Conservation (phyloP, 2,888 invertebrate genomes). For the Latrodectus elegans region DNA sequence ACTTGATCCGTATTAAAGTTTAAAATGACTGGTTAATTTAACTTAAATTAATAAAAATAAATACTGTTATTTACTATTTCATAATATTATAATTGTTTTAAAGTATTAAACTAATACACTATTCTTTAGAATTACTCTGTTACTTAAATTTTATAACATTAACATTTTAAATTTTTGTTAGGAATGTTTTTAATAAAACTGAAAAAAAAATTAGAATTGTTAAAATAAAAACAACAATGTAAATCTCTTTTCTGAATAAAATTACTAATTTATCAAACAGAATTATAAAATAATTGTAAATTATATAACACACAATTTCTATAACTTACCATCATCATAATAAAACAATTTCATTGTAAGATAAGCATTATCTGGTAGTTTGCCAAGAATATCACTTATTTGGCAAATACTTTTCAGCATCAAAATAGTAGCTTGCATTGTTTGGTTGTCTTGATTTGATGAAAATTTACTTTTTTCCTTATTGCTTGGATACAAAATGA, state of each 20-base stretch:
- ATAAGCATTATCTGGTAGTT: constrained; percentile 37
- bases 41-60: no score
- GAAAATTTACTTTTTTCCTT: constrained; percentile 15
- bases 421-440: constrained; percentile 39
- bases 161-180: no score
- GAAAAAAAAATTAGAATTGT: no score
- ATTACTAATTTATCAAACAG: not conserved
- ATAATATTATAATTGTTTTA: no score
- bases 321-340: constrained; percentile 53
- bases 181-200: no score
- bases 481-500: no score
- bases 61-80: no score
- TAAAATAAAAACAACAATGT: not conserved
- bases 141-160: no score
- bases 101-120: no score
- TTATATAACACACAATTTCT: not conserved
- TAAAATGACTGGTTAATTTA: no score
- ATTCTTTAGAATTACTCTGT: no score
- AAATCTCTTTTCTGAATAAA: not conserved
- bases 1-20: no score
- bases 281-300: not conserved
- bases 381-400: constrained; percentile 25
- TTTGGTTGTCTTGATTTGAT: constrained; percentile 31
- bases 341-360: constrained; percentile 50
- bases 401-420: constrained; percentile 30